phyloP scores from a whole-genome alignment of 2,797 vertebrate species.

The Discoglossus pictus region DNA sequence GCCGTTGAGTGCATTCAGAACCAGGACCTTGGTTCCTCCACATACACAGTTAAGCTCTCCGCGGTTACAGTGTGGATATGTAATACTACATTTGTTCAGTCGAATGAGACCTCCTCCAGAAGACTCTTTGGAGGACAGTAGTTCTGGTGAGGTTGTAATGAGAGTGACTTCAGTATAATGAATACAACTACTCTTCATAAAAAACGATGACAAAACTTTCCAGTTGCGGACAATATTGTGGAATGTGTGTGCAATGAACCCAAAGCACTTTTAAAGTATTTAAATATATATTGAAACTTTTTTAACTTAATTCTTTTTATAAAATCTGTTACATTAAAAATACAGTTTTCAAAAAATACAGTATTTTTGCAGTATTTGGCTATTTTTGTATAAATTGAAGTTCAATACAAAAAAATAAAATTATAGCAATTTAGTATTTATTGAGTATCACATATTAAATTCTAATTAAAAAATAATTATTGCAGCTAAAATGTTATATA shows the following conservation, averaged over 20 bases:
- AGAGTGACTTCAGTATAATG: conserved; percentile 86
- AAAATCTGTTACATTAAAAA: conserved; percentile 74
- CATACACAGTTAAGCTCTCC: conserved; percentile 77
- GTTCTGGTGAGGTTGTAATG: conserved; percentile 85
- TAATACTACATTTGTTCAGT: conserved; percentile 75
- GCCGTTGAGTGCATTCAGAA: conserved; percentile 74
- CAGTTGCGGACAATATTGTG: conserved; percentile 49
- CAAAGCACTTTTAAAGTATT: conserved; percentile 70
- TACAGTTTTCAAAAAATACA: conserved; percentile 71
- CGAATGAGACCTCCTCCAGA: conserved; percentile 71
- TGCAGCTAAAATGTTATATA: no score
- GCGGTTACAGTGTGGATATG: conserved; percentile 78
- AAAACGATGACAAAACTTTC: conserved; percentile 22
- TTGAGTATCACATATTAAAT: no score
- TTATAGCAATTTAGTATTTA: no score
- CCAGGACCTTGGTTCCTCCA: conserved; percentile 76
- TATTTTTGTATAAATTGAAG: conserved; percentile 71
- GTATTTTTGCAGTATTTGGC: conserved; percentile 49
- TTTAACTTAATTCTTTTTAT: conserved; percentile 73
- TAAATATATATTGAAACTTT: conserved; percentile 64
- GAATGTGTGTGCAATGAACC: conserved; percentile 69
- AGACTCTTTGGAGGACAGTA: conserved; percentile 72
- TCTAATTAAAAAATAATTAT: no score
- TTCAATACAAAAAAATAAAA: no score
- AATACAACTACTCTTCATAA: conserved; percentile 45